Evolutionary conservation across 2,888 invertebrate species (phyloP).

Genomic region (Lycocerus yunnanus): DNA sequence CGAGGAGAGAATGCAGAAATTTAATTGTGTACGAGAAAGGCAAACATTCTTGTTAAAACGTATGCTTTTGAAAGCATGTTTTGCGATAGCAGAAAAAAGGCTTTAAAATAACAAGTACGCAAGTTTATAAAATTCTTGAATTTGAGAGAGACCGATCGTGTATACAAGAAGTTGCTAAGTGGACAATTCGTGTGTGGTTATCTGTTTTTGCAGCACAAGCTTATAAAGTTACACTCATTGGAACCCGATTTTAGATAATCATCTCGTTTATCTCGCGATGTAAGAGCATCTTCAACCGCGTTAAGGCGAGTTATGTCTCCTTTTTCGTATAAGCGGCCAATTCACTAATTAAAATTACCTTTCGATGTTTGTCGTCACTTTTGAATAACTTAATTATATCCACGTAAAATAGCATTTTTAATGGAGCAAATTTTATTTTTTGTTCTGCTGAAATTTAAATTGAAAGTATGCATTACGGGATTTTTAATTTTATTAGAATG

Average conservation of each 20-base stretch:
- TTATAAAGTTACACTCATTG: constrained; percentile 32
- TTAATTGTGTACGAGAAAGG: background rate
- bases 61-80: background rate
- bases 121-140: constrained; percentile 29
- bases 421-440: constrained; percentile 7
- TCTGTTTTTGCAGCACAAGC: constrained; percentile 29
- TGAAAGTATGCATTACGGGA: constrained; percentile 17
- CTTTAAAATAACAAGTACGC: constrained; percentile 1
- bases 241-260: constrained; percentile 36
- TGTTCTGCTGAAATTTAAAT: constrained; percentile 2
- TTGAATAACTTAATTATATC: constrained; percentile 7
- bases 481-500: constrained; percentile 17
- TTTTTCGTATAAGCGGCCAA: constrained; percentile 18
- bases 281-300: constrained; percentile 38
- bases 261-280: constrained; percentile 41
- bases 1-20: background rate
- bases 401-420: background rate
- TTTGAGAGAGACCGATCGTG: constrained; percentile 42
- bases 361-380: constrained; percentile 13
- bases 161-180: constrained; percentile 37
- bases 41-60: background rate
- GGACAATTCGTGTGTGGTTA: constrained; percentile 45
- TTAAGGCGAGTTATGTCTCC: constrained; percentile 43
- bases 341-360: constrained; percentile 26
- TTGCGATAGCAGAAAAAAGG: background rate